phyloP scores from a whole-genome alignment of 2,888 invertebrate species.

The Chloroclystis v-ata region DNA sequence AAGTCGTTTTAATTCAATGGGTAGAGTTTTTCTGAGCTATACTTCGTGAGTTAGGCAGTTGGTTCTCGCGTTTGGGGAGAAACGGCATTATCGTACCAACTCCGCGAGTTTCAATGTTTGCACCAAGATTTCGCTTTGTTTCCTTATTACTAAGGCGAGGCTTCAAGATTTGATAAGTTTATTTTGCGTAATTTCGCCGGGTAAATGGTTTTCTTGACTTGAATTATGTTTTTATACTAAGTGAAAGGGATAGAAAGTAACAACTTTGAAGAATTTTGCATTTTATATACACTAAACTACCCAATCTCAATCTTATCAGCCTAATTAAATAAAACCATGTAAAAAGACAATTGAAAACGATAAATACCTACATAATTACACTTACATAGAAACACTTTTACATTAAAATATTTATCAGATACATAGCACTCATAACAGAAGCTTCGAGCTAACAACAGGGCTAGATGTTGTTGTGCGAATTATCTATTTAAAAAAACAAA shows the following conservation, averaged over 20 bases:
- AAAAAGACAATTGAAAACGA: no score
- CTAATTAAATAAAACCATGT: no score
- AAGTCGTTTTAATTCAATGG: constrained; percentile 34
- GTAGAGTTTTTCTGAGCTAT: constrained; percentile 22
- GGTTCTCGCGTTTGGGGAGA: constrained; percentile 16
- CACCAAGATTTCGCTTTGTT: constrained; percentile 12
- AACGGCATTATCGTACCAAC: constrained; percentile 22
- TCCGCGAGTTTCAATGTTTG: constrained; percentile 17
- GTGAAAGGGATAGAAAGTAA: background rate
- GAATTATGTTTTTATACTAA: background rate
- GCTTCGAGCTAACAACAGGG: no score
- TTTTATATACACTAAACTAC: no score
- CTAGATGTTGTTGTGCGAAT: no score
- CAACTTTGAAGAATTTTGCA: no score
- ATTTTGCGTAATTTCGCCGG: constrained; percentile 5
- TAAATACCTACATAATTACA: no score
- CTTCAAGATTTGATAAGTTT: constrained; percentile 4
- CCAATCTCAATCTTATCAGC: no score
- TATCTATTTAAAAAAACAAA: no score
- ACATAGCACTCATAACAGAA: no score
- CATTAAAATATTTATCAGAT: no score
- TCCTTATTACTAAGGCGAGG: constrained; percentile 1
- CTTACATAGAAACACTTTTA: no score
- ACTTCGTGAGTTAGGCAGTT: constrained; percentile 18
- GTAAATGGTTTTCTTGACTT: constrained; percentile 6